A percentile compares a stretch with the other conserved stretches of the same genome.
These are phyloP conservation scores for Crenuchus spilurus DNA, from an alignment of 2,797 vertebrate species.

Conservation along the genomic window DNA sequence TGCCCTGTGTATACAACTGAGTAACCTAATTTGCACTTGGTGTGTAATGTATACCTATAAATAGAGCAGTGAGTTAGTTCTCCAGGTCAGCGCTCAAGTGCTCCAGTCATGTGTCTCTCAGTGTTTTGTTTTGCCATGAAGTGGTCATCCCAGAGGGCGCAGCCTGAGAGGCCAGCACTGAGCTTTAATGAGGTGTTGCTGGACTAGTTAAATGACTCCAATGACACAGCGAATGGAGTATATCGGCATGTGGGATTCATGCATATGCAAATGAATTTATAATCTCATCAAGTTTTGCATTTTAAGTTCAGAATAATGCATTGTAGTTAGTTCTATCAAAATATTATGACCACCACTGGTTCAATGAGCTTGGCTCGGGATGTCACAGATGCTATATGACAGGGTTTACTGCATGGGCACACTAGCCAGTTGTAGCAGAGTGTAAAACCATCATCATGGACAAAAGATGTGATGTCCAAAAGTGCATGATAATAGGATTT, in stretches of 20 bases:
- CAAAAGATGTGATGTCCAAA: too few species aligned
- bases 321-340: too few species aligned
- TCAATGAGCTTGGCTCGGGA: too few species aligned
- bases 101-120: conserved; percentile 28
- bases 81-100: conserved; percentile 60
- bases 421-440: too few species aligned
- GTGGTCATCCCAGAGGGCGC: conserved; percentile 64
- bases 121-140: conserved; percentile 52
- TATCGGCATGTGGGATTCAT: not conserved
- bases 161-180: conserved; percentile 27
- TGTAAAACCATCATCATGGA: too few species aligned
- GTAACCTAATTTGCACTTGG: conserved; percentile 79
- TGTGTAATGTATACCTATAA: conserved; percentile 75
- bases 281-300: too few species aligned
- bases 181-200: conserved; percentile 77
- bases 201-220: conserved; percentile 68
- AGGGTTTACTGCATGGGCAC: too few species aligned
- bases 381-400: too few species aligned
- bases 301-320: too few species aligned
- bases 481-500: too few species aligned
- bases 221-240: conserved; percentile 65
- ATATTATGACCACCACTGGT: too few species aligned
- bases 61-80: conserved; percentile 57
- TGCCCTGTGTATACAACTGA: conserved; percentile 69
- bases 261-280: not conserved